These are phyloP conservation scores for Nemapogon koenigi DNA, from an alignment of 2,888 invertebrate genomes.

Conservation along the genomic window DNA sequence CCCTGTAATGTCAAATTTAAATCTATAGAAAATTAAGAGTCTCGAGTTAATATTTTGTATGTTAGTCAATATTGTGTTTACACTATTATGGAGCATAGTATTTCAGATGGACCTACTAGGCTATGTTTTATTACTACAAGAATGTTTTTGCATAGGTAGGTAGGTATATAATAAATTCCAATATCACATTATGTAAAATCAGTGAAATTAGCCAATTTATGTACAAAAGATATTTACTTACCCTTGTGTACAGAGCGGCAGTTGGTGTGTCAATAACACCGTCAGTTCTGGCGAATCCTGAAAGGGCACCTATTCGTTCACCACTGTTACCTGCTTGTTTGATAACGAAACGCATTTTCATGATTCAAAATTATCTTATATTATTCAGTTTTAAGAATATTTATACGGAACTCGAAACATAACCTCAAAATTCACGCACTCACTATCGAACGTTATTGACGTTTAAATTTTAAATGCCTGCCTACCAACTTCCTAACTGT, in stretches of 20 bases:
- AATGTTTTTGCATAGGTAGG: too few relatives aligned
- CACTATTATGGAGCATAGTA: too few relatives aligned
- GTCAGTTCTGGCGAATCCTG: too few relatives aligned
- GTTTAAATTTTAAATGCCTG: too few relatives aligned
- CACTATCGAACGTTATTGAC: not conserved
- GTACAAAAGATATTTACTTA: conserved; percentile 25
- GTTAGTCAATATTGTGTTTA: too few relatives aligned
- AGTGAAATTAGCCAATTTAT: not conserved
- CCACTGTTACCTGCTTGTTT: conserved; percentile 63
- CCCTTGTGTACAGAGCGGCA: conserved; percentile 77
- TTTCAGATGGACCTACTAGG: too few relatives aligned
- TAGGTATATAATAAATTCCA: too few relatives aligned
- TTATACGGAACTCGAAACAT: not conserved
- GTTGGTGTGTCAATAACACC: conserved; percentile 74
- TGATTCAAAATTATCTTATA: conserved; percentile 6
- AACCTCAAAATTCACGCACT: not conserved
- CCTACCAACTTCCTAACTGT: too few relatives aligned
- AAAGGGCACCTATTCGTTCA: conserved; percentile 72
- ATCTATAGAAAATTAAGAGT: too few relatives aligned
- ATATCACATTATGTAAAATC: not conserved
- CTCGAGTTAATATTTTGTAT: not conserved
- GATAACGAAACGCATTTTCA: conserved; percentile 75
- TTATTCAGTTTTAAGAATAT: not conserved
- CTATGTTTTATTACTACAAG: too few relatives aligned
- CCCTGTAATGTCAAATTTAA: conserved; percentile 54